Base-by-base conservation (phyloP, 2,113 vertebrate genomes). In the Parotia lawesii region DNA sequence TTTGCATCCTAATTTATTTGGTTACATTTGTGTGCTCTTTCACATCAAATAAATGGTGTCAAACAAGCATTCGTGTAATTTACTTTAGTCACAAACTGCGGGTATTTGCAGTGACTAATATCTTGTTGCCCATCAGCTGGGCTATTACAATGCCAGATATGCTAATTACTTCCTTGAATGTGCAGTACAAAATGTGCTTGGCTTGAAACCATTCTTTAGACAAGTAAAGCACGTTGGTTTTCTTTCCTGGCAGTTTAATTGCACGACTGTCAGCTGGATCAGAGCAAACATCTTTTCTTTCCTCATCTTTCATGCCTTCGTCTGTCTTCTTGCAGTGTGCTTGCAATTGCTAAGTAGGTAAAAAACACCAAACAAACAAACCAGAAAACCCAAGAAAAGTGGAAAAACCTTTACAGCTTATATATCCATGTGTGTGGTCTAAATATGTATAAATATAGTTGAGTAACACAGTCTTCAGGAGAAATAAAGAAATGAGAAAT, bases 181-280 rank as follows among this genome's bases (percentile, higher is more conserved):
- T 96, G 89, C 79, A 70, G 93, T 54, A 96, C 81, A 87, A 95
- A 95, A 95, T 90, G 91, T 96, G 58, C 93, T 93, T 82, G 44
- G 58, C 90, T 91, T 87, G 64, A 97, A 97, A 93, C 73, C 70
- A 67, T 88, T 95, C 91, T 95, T 94, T 73, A 95, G 83, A 93
- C 45, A 90, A 90, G 84, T 57, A 95, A 81, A 95, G 51, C 28
- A 24, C 60, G n/a, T 57, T 69, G 54, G n/a, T 80, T 83, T 92
- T 92, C 72, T 89, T 48, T 82, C 75, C 91, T 97, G 96, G 94
- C 96, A 98, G 90, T 92, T 95, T 97, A 98, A 98, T 97, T 97
- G 94, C 85, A 95, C 15, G 0, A 85, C 90, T 97, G 96, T 97
- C 96, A 96, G 61, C 79, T 95, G 85, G 83, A 96, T 97, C 94